phyloP scores from a whole-genome alignment of 2,888 invertebrate species.

The Keiferia lycopersicella region DNA sequence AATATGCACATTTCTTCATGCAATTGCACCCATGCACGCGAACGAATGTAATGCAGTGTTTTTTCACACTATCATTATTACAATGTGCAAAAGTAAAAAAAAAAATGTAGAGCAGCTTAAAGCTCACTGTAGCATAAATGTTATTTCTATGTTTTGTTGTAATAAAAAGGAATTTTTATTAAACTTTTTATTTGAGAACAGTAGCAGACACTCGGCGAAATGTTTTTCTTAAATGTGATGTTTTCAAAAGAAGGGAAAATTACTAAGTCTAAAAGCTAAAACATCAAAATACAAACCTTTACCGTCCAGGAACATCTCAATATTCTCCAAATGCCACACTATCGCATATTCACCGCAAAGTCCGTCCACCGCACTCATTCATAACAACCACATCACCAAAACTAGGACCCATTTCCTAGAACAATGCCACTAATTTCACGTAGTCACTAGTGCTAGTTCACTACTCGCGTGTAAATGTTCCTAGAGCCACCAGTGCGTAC shows the following conservation, averaged over 20 bases:
- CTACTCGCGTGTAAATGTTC: constrained; percentile 38
- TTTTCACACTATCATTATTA: not conserved
- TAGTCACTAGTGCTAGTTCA: constrained; percentile 40
- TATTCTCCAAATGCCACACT: constrained; percentile 39
- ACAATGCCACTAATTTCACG: constrained; percentile 35
- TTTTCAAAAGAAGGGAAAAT: no score
- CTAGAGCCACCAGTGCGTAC: constrained; percentile 41
- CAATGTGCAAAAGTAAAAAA: not conserved
- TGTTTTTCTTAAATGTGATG: no score
- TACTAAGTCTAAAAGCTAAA: not conserved
- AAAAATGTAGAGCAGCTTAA: constrained; percentile 5
- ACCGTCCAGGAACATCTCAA: constrained; percentile 29
- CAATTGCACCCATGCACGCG: constrained; percentile 42
- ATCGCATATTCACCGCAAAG: constrained; percentile 58
- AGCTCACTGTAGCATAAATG: not conserved
- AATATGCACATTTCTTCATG: constrained; percentile 42
- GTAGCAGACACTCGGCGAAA: no score
- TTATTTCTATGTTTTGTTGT: not conserved
- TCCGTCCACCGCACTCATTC: constrained; percentile 59
- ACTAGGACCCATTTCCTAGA: constrained; percentile 55
- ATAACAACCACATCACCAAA: constrained; percentile 57
- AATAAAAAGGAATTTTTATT: not conserved
- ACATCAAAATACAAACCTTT: constrained; percentile 27
- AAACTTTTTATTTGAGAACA: no score
- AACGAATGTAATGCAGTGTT: constrained; percentile 26